A percentile compares a stretch with the other conserved stretches of the same genome.
phyloP scores from a whole-genome alignment of 92 coral and sea anemone genomes.

The Epizoanthus illoricatus region DNA sequence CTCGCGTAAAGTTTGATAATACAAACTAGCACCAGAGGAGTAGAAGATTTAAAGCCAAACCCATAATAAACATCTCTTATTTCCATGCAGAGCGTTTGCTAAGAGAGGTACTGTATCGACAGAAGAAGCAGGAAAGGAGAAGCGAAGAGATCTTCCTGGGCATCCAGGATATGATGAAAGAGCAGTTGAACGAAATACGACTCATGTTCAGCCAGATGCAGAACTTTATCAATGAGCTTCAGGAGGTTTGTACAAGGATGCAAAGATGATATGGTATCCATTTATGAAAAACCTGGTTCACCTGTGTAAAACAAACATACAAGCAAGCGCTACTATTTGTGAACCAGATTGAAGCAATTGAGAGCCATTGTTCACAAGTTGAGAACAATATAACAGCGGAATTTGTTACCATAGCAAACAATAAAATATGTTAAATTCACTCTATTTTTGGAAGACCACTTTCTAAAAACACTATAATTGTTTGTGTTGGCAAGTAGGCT shows the following conservation, averaged over 20 bases:
- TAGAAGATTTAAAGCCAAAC: not conserved
- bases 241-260: slow-evolving; percentile 13
- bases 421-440: too few relatives aligned
- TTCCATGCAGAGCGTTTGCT: slow-evolving; percentile 1
- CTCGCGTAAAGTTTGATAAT: too few relatives aligned
- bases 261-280: not conserved
- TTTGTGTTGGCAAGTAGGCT: too few relatives aligned
- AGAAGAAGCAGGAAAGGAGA: slow-evolving; percentile 19
- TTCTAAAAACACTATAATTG: too few relatives aligned
- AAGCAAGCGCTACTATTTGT: not conserved
- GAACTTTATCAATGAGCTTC: slow-evolving; percentile 11
- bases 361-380: too few relatives aligned
- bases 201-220: slow-evolving; percentile 13
- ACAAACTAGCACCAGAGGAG: too few relatives aligned
- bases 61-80: not conserved
- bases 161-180: not conserved
- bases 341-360: not conserved
- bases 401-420: too few relatives aligned
- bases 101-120: slow-evolving; percentile 14
- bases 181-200: slow-evolving; percentile 7
- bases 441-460: too few relatives aligned
- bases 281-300: not conserved
- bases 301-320: not conserved
- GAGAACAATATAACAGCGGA: not conserved
- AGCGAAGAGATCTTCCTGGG: slow-evolving; percentile 6